Base-by-base conservation (phyloP, 2,113 vertebrate species). In the Ptilorrhoa leucosticta region DNA sequence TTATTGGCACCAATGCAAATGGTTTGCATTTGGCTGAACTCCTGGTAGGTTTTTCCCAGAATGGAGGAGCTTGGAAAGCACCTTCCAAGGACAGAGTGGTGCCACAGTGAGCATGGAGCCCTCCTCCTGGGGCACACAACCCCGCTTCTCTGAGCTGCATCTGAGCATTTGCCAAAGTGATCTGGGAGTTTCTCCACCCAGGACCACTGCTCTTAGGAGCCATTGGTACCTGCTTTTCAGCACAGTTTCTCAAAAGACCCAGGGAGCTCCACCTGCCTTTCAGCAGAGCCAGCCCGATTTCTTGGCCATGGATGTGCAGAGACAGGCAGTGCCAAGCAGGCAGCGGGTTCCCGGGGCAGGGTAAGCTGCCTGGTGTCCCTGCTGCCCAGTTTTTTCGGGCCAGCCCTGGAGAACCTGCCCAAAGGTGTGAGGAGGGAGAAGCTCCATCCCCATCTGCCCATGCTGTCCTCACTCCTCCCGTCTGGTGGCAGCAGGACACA, bases 311-410 rank as follows among this genome's bases (percentile, higher is more conserved):
- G 17, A 17, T 0, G 15, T 37, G 75, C 37, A 10, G 51, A 54
- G 39, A 3, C 16, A 44, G 61, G 64, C 57, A 37, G 22, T 8
- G 61, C 39, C 1, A 1, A 26, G 69, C 54, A 47, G 61, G 60
- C 45, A 65, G 82, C 0, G 1, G 11, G 35, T 19, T 58, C 33
- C 30, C 54, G 21, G 45, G 48, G 44, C 48, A 56, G 68, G 53
- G 17, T 7, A 7, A 47, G n/a, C 14, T 47, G 50, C 45, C 40
- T 2, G 0, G 3, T 3, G 2, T 48, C 47, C 42, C 64, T 1
- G 3, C 2, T 33, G 45, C 14, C n/a, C 5, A 0, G 42, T 23
- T 13, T 16, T 5, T n/a, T 30, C 20, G 9, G 28, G 12, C 21
- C 73, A 78, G 64, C 53, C 51, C 45, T 26, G 71, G 24, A 65